phyloP scores from a whole-genome alignment of 2,113 vertebrate species.

The Rhinolophus sinicus region DNA sequence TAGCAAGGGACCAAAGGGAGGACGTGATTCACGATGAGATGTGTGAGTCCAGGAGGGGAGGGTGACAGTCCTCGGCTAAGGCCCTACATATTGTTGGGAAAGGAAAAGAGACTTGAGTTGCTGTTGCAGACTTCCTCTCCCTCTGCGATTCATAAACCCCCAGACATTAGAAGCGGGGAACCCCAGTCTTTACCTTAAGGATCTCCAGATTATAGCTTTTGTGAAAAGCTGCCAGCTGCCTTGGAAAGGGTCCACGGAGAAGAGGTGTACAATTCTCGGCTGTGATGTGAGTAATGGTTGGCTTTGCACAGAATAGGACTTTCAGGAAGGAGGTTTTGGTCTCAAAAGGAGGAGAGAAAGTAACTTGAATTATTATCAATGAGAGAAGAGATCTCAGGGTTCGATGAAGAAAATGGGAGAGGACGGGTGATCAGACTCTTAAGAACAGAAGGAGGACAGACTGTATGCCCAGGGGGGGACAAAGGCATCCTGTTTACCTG shows the following conservation, averaged over 20 bases:
- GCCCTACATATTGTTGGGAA: background rate
- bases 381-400: background rate
- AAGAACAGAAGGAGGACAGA: background rate
- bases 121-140: background rate
- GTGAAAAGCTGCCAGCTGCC: background rate
- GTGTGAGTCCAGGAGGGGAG: background rate
- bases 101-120: background rate
- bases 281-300: background rate
- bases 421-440: background rate
- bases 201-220: background rate
- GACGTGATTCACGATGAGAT: background rate
- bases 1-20: background rate
- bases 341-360: constrained; percentile 34
- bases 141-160: background rate
- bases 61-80: background rate
- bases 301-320: background rate
- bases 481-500: background rate
- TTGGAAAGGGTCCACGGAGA: background rate
- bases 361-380: background rate
- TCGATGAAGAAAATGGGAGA: constrained; percentile 9
- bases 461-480: too few relatives aligned
- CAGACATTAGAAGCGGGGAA: background rate
- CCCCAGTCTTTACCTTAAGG: background rate
- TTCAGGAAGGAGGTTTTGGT: background rate
- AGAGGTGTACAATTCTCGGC: background rate